These are phyloP conservation scores for Eupithecia subfuscata DNA, from an alignment of 2,888 invertebrate genomes.

Conservation along the genomic window DNA sequence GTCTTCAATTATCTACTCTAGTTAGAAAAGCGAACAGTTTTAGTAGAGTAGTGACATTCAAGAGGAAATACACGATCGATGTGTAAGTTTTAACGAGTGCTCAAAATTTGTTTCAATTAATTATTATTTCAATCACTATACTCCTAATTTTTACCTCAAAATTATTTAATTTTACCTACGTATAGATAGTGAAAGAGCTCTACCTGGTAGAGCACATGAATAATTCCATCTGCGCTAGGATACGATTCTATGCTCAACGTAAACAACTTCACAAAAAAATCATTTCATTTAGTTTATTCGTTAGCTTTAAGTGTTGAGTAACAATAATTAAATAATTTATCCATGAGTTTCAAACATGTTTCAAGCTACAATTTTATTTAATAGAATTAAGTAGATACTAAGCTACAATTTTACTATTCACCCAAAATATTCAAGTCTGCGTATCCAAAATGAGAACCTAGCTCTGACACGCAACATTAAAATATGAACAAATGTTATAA, in stretches of 20 bases:
- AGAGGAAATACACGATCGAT: constrained; percentile 80
- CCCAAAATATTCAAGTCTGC: constrained; percentile 1
- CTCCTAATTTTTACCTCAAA: constrained; percentile 75
- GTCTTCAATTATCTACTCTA: constrained; percentile 79
- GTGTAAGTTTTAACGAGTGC: constrained; percentile 84
- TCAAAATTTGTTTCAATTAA: constrained; percentile 78
- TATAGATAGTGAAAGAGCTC: constrained; percentile 65
- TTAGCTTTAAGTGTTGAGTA: constrained; percentile 19
- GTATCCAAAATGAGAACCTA: constrained; percentile 7
- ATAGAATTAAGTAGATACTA: constrained; percentile 9
- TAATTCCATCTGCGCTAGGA: constrained; percentile 24
- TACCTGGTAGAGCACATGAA: constrained; percentile 49
- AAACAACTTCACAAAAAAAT: background rate
- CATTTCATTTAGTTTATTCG: background rate
- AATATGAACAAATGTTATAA: constrained; percentile 19
- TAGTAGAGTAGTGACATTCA: constrained; percentile 72
- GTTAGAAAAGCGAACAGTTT: constrained; percentile 73
- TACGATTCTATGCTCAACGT: constrained; percentile 14
- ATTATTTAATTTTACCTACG: constrained; percentile 72
- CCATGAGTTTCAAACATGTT: constrained; percentile 52
- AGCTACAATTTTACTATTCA: constrained; percentile 14
- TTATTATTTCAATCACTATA: constrained; percentile 81
- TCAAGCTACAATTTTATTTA: constrained; percentile 26
- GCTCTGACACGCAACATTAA: constrained; percentile 6
- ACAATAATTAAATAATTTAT: constrained; percentile 43